Percentiles rank a stretch among this genome's conserved stretches.
phyloP scores from a whole-genome alignment of 53 echinoderm and acorn worm genomes.

The Apostichopus leukothele region DNA sequence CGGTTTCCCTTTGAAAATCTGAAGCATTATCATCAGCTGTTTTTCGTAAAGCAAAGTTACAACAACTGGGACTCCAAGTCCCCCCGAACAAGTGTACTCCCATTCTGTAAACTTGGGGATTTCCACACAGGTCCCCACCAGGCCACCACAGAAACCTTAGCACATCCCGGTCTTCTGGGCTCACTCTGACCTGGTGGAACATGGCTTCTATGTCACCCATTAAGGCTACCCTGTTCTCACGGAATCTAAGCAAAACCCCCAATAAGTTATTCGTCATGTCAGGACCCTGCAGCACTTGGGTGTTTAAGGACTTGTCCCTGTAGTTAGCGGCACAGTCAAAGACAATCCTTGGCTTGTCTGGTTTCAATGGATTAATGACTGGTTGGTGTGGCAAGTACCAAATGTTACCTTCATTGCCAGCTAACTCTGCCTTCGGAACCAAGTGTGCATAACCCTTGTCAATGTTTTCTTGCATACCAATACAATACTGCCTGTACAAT shows the following conservation, averaged over 20 bases:
- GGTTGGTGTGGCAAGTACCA: slow-evolving; percentile 81
- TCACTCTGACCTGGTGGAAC: slow-evolving; percentile 61
- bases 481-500: slow-evolving; percentile 35
- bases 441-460: slow-evolving; percentile 15
- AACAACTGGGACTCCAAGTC: slow-evolving; percentile 59
- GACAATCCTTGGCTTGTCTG: slow-evolving; percentile 48
- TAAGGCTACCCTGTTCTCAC: slow-evolving; percentile 52
- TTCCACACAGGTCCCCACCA: slow-evolving; percentile 48
- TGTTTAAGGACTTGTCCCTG: slow-evolving; percentile 58
- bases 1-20: slow-evolving; percentile 41
- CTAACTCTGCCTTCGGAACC: background rate
- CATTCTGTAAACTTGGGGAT: slow-evolving; percentile 64
- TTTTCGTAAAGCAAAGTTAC: slow-evolving; percentile 47
- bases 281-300: slow-evolving; percentile 68
- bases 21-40: slow-evolving; percentile 58
- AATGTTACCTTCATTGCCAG: slow-evolving; percentile 31
- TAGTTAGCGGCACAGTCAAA: slow-evolving; percentile 49
- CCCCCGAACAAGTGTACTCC: slow-evolving; percentile 66
- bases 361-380: slow-evolving; percentile 47
- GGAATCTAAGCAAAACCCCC: slow-evolving; percentile 60
- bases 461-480: slow-evolving; percentile 30
- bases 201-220: slow-evolving; percentile 63
- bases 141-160: slow-evolving; percentile 73
- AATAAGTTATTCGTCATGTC: slow-evolving; percentile 63
- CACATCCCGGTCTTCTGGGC: slow-evolving; percentile 51